Conservation (phyloP, 2,113 vertebrate species). For the Zosterops pallidus region DNA sequence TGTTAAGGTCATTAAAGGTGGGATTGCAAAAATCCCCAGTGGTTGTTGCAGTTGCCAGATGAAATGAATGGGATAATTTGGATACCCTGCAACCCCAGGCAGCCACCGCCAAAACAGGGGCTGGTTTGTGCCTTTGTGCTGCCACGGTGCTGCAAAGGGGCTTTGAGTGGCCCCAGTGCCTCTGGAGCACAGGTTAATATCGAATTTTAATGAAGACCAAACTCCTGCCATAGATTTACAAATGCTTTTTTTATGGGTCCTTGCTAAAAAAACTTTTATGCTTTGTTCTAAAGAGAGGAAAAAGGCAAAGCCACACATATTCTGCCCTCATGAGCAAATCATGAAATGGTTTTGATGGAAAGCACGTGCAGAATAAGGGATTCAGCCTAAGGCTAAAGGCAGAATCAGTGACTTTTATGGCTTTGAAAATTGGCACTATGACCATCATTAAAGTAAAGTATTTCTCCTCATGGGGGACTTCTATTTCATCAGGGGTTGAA, state of each 20-base stretch:
- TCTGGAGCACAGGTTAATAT: background rate
- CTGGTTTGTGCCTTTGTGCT: rapidly evolving
- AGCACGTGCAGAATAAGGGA: background rate
- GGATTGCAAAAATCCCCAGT: background rate
- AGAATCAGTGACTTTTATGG: slow-evolving; percentile 9
- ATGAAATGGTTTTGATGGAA: background rate
- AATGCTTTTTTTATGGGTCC: background rate
- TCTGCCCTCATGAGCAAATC: background rate
- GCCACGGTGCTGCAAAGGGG: rapidly evolving
- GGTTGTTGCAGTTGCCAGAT: background rate
- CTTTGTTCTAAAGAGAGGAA: background rate
- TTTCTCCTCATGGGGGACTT: background rate
- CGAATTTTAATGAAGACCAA: background rate
- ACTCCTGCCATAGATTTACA: background rate
- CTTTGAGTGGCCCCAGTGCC: background rate
- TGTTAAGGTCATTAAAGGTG: background rate
- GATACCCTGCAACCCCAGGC: background rate
- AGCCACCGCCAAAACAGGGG: background rate
- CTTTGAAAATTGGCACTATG: slow-evolving; percentile 44
- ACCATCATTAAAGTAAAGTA: slow-evolving; percentile 26
- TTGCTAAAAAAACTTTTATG: background rate
- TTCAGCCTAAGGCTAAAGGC: slow-evolving; percentile 8
- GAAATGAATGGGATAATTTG: background rate
- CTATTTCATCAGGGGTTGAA: background rate
- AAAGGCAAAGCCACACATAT: background rate